A percentile compares a stretch with the other conserved stretches of the same genome.
Evolutionary conservation across 2,797 vertebrate genomes (phyloP).

Genomic region (Oophaga sylvatica): DNA sequence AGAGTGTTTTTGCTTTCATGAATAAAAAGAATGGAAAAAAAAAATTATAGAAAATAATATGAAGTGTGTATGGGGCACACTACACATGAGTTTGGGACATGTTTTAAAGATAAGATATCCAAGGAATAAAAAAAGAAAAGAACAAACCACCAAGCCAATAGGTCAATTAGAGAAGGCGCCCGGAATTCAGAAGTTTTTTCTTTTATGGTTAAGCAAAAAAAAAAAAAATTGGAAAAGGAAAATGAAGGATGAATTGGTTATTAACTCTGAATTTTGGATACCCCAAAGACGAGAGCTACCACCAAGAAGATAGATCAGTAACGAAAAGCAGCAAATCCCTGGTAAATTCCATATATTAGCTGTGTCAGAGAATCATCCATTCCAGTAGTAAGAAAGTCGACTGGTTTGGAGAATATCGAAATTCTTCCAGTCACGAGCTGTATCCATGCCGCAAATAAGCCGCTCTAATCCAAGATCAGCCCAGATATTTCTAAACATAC

Average conservation of each 20-base stretch:
- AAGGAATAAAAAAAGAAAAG: too few species aligned
- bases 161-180: too few species aligned
- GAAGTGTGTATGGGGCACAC: too few species aligned
- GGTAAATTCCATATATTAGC: constrained; percentile 1
- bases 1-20: too few species aligned
- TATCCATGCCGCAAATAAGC: constrained; percentile 24
- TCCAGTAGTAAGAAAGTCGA: neutral
- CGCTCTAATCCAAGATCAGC: constrained; percentile 19
- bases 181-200: too few species aligned
- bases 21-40: too few species aligned
- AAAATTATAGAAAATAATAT: too few species aligned
- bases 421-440: constrained; percentile 25
- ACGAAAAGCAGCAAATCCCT: neutral
- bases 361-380: neutral
- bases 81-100: too few species aligned
- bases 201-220: too few species aligned
- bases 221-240: neutral
- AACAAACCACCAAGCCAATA: too few species aligned
- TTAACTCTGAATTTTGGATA: neutral
- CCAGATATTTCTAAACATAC: constrained; percentile 30
- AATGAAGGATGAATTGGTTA: constrained; percentile 10
- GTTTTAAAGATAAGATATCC: too few species aligned
- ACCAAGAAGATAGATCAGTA: neutral
- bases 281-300: neutral
- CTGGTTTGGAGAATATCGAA: constrained; percentile 3